These are phyloP conservation scores for Oryzaephilus surinamensis DNA, from an alignment of 1,140 invertebrate genomes.

Conservation along the genomic window DNA sequence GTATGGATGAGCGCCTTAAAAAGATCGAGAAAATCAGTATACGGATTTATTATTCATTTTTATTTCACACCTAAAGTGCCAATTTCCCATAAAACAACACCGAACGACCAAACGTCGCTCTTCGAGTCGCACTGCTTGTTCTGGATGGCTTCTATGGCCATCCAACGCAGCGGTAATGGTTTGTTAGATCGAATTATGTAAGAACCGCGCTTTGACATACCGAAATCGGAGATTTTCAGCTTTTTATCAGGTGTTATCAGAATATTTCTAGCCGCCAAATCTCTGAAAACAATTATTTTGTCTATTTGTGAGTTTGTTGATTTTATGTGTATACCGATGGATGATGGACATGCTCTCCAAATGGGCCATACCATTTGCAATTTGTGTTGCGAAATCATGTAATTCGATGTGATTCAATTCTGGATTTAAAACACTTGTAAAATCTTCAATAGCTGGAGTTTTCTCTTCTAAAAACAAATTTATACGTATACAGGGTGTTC, in stretches of 20 bases:
- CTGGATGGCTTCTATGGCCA: conserved; percentile 67
- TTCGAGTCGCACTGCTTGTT: conserved; percentile 58
- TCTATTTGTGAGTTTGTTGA: background rate
- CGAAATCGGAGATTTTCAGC: conserved; percentile 72
- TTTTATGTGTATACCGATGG: too few species aligned
- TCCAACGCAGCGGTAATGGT: conserved; percentile 60
- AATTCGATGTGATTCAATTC: conserved; percentile 36
- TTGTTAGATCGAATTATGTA: conserved; percentile 51
- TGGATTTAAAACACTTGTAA: background rate
- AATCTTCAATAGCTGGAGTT: background rate
- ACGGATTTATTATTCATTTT: too few species aligned
- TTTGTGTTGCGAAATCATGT: conserved; percentile 56
- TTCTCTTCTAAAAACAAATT: conserved; percentile 11
- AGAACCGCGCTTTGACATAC: conserved; percentile 55
- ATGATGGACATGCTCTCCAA: conserved; percentile 53
- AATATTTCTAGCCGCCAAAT: conserved; percentile 66
- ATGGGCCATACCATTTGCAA: conserved; percentile 59
- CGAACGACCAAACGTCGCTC: conserved; percentile 76
- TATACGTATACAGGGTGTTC: too few species aligned
- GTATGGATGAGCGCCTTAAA: conserved; percentile 66
- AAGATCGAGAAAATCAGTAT: too few species aligned
- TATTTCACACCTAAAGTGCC: conserved; percentile 64
- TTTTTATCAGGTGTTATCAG: conserved; percentile 53
- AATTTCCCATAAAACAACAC: conserved; percentile 75
- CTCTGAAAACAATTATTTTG: conserved; percentile 41